A percentile compares a stretch with the other conserved stretches of the same genome.
These are phyloP conservation scores for Fregata magnificens DNA, from an alignment of 2,113 vertebrate species.

Conservation along the genomic window DNA sequence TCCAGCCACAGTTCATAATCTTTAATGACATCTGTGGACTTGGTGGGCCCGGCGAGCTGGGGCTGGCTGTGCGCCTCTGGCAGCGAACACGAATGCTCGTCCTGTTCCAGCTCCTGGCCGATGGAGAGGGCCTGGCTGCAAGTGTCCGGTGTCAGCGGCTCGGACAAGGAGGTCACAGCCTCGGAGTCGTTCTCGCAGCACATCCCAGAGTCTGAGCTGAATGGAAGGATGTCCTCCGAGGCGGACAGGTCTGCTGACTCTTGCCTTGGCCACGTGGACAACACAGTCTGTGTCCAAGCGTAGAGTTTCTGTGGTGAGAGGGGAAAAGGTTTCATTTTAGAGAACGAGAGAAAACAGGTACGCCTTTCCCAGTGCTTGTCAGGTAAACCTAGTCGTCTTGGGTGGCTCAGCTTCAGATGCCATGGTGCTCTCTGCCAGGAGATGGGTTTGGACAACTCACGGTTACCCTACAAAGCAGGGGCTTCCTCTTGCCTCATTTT, in stretches of 20 bases:
- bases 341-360: neutral
- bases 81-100: neutral
- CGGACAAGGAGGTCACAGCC: conserved; percentile 51
- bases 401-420: neutral
- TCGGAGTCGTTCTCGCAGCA: conserved; percentile 67
- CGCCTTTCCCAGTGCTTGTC: neutral
- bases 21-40: conserved; percentile 14
- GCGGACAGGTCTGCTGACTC: neutral
- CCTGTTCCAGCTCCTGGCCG: conserved; percentile 45
- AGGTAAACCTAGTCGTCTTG: neutral
- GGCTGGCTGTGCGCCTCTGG: neutral
- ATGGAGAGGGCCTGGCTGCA: conserved; percentile 53
- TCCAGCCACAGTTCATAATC: conserved; percentile 70
- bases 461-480: neutral
- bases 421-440: neutral
- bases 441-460: neutral
- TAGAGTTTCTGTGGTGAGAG: conserved; percentile 62
- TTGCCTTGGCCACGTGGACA: conserved; percentile 2
- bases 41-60: neutral
- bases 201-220: conserved; percentile 69
- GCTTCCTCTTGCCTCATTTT: neutral
- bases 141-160: conserved; percentile 42
- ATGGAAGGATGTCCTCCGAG: conserved; percentile 27
- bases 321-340: neutral
- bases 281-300: conserved; percentile 38